Percentiles rank a stretch among this genome's conserved stretches.
phyloP scores from a whole-genome alignment of 2,113 vertebrate species.

The Oceanites oceanicus region DNA sequence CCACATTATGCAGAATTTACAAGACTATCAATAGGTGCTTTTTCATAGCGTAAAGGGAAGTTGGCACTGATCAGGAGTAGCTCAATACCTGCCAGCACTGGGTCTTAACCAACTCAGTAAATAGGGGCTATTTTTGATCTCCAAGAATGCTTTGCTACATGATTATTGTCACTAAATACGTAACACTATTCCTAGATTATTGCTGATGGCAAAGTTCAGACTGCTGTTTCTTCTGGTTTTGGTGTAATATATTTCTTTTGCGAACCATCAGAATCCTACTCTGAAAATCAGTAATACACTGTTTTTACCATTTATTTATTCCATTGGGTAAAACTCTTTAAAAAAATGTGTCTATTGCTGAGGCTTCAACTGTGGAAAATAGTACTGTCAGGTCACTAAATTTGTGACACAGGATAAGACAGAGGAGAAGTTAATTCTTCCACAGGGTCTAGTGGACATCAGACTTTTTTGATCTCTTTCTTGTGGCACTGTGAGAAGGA shows the following conservation, averaged over 20 bases:
- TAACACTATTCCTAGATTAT: not conserved
- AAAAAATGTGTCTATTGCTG: not conserved
- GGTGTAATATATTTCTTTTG: not conserved
- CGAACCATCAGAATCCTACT: not conserved
- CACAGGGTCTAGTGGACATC: not conserved
- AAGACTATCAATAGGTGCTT: not conserved
- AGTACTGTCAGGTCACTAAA: not conserved
- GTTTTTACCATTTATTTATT: not conserved
- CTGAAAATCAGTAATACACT: not conserved
- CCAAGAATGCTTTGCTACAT: not conserved
- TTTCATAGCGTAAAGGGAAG: not conserved
- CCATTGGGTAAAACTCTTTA: not conserved
- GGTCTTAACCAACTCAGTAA: not conserved
- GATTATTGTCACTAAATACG: not conserved
- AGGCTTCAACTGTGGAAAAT: not conserved
- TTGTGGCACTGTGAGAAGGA: constrained; percentile 13
- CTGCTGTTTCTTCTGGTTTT: not conserved
- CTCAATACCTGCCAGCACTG: not conserved
- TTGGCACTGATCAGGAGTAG: not conserved
- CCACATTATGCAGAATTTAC: not conserved
- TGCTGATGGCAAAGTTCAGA: not conserved
- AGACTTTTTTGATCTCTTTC: constrained; percentile 1
- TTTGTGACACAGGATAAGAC: not conserved
- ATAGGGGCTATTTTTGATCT: not conserved
- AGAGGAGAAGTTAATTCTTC: constrained; percentile 3